These are phyloP conservation scores for Andricus quercusramuli DNA, from an alignment of 2,888 invertebrate species.

Conservation along the genomic window DNA sequence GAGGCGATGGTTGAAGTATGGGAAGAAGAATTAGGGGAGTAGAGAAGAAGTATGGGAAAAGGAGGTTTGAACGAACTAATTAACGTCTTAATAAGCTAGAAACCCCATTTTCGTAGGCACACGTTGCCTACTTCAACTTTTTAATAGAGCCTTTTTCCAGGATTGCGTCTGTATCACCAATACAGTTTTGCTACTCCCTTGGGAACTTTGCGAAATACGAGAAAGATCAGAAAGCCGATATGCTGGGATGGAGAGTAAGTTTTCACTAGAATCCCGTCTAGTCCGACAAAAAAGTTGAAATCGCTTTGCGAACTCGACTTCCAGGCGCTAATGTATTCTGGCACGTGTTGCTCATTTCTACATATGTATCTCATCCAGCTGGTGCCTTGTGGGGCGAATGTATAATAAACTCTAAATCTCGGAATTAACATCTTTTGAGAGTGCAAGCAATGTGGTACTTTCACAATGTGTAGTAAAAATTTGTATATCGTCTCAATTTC, in stretches of 20 bases:
- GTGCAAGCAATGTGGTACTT: neutral
- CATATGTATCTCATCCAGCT: slow-evolving; percentile 52
- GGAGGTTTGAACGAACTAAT: no score
- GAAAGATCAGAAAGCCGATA: neutral
- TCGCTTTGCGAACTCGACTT: slow-evolving; percentile 48
- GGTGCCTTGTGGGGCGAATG: neutral
- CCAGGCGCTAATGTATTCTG: slow-evolving; percentile 53
- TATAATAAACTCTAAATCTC: neutral
- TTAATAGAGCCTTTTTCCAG: neutral
- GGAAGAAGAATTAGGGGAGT: no score
- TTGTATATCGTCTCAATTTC: neutral
- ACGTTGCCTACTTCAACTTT: neutral
- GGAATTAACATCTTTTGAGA: neutral
- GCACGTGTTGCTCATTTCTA: slow-evolving; percentile 55
- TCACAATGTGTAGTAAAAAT: neutral
- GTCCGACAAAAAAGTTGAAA: slow-evolving; percentile 44
- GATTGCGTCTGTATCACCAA: neutral
- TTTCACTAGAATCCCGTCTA: neutral
- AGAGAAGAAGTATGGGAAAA: no score
- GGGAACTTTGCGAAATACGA: no score
- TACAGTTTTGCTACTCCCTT: neutral
- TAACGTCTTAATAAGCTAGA: no score
- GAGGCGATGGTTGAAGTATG: no score
- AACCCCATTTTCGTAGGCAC: no score
- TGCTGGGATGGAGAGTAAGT: neutral